These are phyloP conservation scores for Psephotus haematonotus DNA, from an alignment of 2,113 vertebrate genomes.

Conservation along the genomic window DNA sequence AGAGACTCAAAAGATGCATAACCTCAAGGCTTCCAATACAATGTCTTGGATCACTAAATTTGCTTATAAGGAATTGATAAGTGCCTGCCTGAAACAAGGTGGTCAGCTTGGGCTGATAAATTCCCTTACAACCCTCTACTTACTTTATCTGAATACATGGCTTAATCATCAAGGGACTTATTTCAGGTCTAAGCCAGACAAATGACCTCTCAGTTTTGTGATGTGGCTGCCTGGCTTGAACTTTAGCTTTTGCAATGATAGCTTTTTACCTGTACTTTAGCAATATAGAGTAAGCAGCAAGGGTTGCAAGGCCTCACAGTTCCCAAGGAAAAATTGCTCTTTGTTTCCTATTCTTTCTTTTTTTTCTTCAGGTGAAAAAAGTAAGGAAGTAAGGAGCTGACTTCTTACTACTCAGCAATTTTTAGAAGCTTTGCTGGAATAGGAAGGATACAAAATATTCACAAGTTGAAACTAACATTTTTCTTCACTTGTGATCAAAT, in stretches of 20 bases:
- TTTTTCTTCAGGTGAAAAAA: neutral
- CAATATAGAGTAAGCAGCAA: fast-evolving
- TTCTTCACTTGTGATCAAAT: neutral
- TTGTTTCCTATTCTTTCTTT: neutral
- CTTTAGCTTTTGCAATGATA: neutral
- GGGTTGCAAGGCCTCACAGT: neutral
- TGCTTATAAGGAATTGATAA: neutral
- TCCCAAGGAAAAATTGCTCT: neutral
- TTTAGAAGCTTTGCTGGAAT: neutral
- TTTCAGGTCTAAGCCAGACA: neutral
- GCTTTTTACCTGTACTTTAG: neutral
- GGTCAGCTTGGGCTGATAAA: neutral
- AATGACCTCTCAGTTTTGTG: neutral
- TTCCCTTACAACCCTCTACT: neutral
- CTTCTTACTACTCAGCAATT: neutral
- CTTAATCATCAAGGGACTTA: neutral
- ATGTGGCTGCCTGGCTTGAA: neutral
- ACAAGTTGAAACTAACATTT: neutral
- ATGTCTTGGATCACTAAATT: neutral
- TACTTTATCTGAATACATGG: neutral
- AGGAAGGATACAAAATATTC: neutral
- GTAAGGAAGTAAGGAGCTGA: neutral
- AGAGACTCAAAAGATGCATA: neutral
- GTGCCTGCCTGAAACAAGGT: neutral
- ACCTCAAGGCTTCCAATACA: neutral